These are phyloP conservation scores for Cheumatopsyche charites DNA, from an alignment of 1,140 invertebrate species.

Conservation along the genomic window DNA sequence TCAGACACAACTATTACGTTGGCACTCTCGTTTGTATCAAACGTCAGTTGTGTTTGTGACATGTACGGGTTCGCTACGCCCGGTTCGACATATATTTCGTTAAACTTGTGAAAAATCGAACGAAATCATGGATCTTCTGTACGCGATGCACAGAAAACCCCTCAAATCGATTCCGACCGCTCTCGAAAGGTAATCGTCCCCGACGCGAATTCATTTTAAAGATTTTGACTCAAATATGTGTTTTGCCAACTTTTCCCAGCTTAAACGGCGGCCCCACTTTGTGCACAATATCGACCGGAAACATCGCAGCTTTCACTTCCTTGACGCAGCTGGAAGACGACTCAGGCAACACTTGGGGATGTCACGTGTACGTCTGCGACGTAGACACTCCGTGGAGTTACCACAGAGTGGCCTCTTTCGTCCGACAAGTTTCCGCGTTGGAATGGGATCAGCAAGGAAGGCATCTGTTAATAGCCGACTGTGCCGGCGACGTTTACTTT, in stretches of 20 bases:
- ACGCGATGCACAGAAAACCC: slow-evolving; percentile 63
- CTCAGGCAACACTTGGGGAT: slow-evolving; percentile 71
- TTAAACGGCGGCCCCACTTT: slow-evolving; percentile 60
- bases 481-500: slow-evolving; percentile 75
- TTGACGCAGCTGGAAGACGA: slow-evolving; percentile 71
- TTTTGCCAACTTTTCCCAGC: slow-evolving; percentile 53
- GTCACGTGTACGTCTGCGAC: slow-evolving; percentile 86
- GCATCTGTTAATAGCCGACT: slow-evolving; percentile 76
- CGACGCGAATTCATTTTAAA: background rate
- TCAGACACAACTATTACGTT: too few species aligned
- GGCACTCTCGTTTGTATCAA: too few species aligned
- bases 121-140: slow-evolving; percentile 62
- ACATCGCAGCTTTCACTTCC: slow-evolving; percentile 82
- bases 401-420: slow-evolving; percentile 67
- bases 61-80: background rate
- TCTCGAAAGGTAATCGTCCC: slow-evolving; percentile 62
- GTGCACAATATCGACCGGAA: slow-evolving; percentile 76
- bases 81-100: background rate
- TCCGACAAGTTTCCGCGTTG: slow-evolving; percentile 71
- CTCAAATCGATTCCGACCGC: slow-evolving; percentile 59
- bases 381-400: slow-evolving; percentile 84
- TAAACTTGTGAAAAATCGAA: background rate
- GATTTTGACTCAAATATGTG: background rate
- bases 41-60: slow-evolving; percentile 18
- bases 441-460: slow-evolving; percentile 87